Conservation (phyloP, 2,797 vertebrate species). For the Potorous gilbertii region DNA sequence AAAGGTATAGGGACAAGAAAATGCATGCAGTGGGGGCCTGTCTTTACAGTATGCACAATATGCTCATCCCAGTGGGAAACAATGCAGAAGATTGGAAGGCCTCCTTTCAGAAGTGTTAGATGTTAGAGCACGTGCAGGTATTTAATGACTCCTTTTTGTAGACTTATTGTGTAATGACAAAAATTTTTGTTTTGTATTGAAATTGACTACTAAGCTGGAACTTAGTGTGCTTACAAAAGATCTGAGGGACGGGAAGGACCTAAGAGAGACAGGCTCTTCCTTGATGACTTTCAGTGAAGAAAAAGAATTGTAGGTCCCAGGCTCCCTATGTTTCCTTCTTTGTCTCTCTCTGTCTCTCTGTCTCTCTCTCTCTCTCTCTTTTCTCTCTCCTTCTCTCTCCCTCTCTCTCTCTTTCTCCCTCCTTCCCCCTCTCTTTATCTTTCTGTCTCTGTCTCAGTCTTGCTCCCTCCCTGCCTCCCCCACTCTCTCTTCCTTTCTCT, state of each 20-base stretch:
- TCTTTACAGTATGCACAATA: neutral
- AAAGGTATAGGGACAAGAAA: neutral
- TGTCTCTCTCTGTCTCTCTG: neutral
- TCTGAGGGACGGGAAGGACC: too few species aligned
- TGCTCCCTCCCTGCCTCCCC: neutral
- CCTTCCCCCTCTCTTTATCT: too few species aligned
- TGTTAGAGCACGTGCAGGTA: neutral
- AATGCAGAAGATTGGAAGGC: neutral
- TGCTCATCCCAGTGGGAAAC: neutral
- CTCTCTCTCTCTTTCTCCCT: too few species aligned
- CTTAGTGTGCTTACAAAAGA: neutral
- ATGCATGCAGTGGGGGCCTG: neutral
- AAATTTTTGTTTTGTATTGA: neutral
- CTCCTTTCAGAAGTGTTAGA: neutral
- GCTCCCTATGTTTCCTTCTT: too few species aligned
- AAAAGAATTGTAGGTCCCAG: neutral
- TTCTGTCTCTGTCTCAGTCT: neutral
- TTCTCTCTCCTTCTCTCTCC: too few species aligned
- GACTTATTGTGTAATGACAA: neutral
- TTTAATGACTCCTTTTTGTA: neutral
- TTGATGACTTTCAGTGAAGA: neutral
- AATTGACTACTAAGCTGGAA: neutral
- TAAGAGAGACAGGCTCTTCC: neutral
- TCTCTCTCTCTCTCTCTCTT: too few species aligned
- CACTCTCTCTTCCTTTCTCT: too few species aligned